Conservation (phyloP, 1,140 invertebrate species). For the Lasioglossum albipes region DNA sequence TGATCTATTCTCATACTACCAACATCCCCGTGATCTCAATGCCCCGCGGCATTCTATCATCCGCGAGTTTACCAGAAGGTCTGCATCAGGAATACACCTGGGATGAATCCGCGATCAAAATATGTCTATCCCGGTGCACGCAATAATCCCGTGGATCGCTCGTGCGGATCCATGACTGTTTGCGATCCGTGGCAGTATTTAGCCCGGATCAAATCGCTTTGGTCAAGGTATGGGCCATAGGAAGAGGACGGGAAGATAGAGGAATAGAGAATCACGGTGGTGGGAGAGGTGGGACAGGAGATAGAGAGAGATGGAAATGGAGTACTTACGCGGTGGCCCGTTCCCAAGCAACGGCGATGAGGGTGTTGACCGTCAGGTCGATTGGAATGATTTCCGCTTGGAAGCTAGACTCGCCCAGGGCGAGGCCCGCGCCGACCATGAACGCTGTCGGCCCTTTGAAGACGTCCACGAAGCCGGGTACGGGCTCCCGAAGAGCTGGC, state of each 20-base stretch:
- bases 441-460: slow-evolving; percentile 66
- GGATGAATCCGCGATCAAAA: no score
- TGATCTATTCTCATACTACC: no score
- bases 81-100: no score
- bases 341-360: slow-evolving; percentile 70
- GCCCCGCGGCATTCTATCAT: no score
- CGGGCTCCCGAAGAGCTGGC: slow-evolving; percentile 67
- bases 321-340: slow-evolving; percentile 39
- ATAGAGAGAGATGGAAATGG: not conserved
- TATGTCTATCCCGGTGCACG: no score
- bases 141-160: not conserved
- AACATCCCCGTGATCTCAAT: no score
- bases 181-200: not conserved
- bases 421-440: slow-evolving; percentile 69
- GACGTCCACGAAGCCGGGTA: slow-evolving; percentile 67
- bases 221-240: not conserved
- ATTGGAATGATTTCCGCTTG: slow-evolving; percentile 67
- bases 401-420: slow-evolving; percentile 52
- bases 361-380: slow-evolving; percentile 66
- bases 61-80: no score
- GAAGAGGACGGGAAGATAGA: not conserved
- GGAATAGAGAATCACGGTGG: no score
- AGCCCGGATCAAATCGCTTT: not conserved
- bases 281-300: not conserved
- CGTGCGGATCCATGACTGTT: not conserved